phyloP scores from a whole-genome alignment of 2,888 invertebrate species.

The Polydrusus tereticollis region DNA sequence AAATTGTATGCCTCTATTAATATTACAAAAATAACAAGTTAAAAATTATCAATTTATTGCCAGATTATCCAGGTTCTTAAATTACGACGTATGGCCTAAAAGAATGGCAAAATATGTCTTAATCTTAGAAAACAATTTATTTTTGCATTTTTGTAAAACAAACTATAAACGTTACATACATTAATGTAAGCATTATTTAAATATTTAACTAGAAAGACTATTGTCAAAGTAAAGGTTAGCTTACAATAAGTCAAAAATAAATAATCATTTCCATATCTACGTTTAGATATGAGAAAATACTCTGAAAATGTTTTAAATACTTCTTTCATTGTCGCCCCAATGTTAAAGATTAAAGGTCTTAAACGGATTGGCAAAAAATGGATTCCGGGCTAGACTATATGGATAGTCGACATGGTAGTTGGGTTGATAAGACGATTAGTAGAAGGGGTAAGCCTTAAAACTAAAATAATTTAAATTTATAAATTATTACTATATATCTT shows the following conservation, averaged over 20 bases:
- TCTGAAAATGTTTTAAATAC: neutral
- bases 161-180: no score
- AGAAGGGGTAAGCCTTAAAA: slow-evolving; percentile 35
- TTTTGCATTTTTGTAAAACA: no score
- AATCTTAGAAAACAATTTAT: no score
- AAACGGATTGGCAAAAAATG: slow-evolving; percentile 9
- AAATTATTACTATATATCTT: neutral
- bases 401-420: slow-evolving; percentile 35
- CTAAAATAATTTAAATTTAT: neutral
- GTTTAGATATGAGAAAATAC: neutral
- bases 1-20: no score
- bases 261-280: neutral
- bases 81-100: no score
- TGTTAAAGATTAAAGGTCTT: neutral
- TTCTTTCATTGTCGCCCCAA: neutral
- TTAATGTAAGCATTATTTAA: slow-evolving; percentile 1
- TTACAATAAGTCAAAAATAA: neutral
- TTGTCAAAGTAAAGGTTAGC: neutral
- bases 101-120: no score
- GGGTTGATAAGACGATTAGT: neutral
- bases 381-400: slow-evolving; percentile 38
- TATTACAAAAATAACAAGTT: no score
- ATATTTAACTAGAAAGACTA: slow-evolving; percentile 11
- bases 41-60: no score
- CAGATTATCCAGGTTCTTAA: no score